Conservation (phyloP, 2,888 invertebrate genomes). For the Aspidiotus destructor region DNA sequence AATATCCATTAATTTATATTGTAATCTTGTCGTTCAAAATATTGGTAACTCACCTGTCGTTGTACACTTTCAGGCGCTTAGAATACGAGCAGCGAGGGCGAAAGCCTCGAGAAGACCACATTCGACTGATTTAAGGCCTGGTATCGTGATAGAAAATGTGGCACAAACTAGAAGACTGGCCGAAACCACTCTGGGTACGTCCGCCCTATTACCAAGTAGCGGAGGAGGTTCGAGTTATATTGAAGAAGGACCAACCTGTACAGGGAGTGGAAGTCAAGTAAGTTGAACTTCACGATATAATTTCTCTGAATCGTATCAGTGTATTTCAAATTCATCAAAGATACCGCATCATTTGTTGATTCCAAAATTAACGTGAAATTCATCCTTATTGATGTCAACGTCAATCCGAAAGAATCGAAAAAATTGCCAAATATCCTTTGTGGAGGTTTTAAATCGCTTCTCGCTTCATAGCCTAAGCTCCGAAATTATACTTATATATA, state of each 20-base stretch:
- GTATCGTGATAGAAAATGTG: slow-evolving; percentile 81
- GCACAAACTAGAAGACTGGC: slow-evolving; percentile 67
- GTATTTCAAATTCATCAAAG: no score
- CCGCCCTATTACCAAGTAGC: slow-evolving; percentile 50
- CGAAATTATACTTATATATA: no score
- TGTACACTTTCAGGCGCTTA: slow-evolving; percentile 57
- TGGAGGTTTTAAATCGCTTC: no score
- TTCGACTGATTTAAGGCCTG: slow-evolving; percentile 58
- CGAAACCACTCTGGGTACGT: slow-evolving; percentile 51
- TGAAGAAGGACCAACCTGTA: slow-evolving; percentile 76
- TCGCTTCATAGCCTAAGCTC: no score
- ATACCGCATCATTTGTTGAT: no score
- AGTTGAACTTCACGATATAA: slow-evolving; percentile 11
- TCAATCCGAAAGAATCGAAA: no score
- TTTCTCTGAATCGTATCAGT: no score
- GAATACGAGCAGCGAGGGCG: slow-evolving; percentile 72
- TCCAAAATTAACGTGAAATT: no score
- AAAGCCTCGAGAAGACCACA: slow-evolving; percentile 70
- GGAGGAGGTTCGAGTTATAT: slow-evolving; percentile 38
- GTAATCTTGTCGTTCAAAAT: no score
- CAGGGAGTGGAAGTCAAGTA: slow-evolving; percentile 77
- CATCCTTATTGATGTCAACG: no score
- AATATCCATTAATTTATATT: no score
- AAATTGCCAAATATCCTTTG: no score
- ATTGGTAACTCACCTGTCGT: not conserved